These are phyloP conservation scores for Plagodis pulveraria DNA, from an alignment of 2,888 invertebrate species.

Conservation along the genomic window DNA sequence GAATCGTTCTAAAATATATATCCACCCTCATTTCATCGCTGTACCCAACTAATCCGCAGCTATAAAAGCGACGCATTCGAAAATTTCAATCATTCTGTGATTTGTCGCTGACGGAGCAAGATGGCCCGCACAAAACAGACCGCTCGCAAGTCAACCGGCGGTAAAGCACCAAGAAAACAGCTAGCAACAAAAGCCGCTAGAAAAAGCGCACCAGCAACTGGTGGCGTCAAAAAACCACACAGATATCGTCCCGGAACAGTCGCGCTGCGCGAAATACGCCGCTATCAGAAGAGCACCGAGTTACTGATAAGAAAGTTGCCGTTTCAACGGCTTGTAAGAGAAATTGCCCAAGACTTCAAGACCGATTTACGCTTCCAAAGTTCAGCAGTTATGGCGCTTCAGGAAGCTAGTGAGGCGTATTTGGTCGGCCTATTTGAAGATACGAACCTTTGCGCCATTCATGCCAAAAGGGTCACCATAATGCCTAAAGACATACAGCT, in stretches of 20 bases:
- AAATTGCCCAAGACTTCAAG: slow-evolving; percentile 91
- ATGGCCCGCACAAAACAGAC: slow-evolving; percentile 92
- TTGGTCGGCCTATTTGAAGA: slow-evolving; percentile 90
- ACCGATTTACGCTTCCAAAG: slow-evolving; percentile 89
- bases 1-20: too few species aligned
- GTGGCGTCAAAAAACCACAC: slow-evolving; percentile 90
- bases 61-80: too few species aligned
- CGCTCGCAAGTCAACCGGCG: slow-evolving; percentile 90
- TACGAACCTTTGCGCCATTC: slow-evolving; percentile 92
- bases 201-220: slow-evolving; percentile 89
- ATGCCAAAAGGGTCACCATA: slow-evolving; percentile 81
- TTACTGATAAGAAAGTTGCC: slow-evolving; percentile 89
- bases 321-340: slow-evolving; percentile 89
- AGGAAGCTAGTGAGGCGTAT: slow-evolving; percentile 86
- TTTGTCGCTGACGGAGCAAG: slow-evolving; percentile 13
- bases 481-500: slow-evolving; percentile 75
- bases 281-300: slow-evolving; percentile 91
- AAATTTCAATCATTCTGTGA: background rate
- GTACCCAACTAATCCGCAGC: too few species aligned
- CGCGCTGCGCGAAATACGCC: slow-evolving; percentile 88
- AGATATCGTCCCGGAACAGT: slow-evolving; percentile 89
- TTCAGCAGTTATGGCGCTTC: slow-evolving; percentile 88
- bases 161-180: slow-evolving; percentile 90
- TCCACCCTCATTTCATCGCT: too few species aligned
- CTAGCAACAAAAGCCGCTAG: slow-evolving; percentile 89